A percentile compares a stretch with the other conserved stretches of the same genome.
Conservation (phyloP, 1,140 invertebrate genomes). For the Drosophila parvula region DNA sequence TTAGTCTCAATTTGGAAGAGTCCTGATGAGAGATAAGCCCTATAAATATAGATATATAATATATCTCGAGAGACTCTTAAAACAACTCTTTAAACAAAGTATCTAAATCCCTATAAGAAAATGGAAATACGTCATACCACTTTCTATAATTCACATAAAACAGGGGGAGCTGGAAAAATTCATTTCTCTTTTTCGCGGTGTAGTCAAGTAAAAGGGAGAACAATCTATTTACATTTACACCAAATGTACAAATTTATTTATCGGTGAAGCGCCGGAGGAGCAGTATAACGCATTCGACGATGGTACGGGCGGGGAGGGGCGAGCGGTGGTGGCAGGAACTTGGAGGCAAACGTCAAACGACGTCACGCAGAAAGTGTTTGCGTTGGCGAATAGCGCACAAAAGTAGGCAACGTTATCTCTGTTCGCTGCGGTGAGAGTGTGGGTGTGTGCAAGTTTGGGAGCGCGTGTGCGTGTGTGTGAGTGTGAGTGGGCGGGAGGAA, state of each 20-base stretch:
- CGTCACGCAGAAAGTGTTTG: slow-evolving; percentile 77
- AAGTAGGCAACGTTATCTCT: slow-evolving; percentile 81
- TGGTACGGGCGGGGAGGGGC: not conserved
- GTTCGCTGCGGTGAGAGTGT: slow-evolving; percentile 34
- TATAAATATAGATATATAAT: not conserved
- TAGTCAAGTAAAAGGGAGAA: slow-evolving; percentile 19
- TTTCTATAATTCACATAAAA: not conserved
- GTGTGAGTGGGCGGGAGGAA: slow-evolving; percentile 9
- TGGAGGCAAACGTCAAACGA: slow-evolving; percentile 51
- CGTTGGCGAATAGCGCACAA: slow-evolving; percentile 74
- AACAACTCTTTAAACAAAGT: not conserved
- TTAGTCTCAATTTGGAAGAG: too few species aligned
- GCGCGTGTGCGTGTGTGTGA: slow-evolving; percentile 8
- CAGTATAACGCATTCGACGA: not conserved
- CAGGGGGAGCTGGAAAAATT: too few species aligned
- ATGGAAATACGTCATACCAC: too few species aligned
- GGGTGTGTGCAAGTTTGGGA: slow-evolving; percentile 1
- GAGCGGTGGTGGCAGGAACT: not conserved
- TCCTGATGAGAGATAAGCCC: too few species aligned
- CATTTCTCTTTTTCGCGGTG: not conserved
- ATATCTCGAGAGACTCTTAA: too few species aligned
- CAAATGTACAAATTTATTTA: slow-evolving; percentile 83
- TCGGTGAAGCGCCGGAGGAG: slow-evolving; percentile 47
- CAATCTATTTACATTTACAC: slow-evolving; percentile 82
- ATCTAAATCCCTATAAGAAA: not conserved